Conservation (phyloP, 2,888 invertebrate species). For the Clunio marinus region DNA sequence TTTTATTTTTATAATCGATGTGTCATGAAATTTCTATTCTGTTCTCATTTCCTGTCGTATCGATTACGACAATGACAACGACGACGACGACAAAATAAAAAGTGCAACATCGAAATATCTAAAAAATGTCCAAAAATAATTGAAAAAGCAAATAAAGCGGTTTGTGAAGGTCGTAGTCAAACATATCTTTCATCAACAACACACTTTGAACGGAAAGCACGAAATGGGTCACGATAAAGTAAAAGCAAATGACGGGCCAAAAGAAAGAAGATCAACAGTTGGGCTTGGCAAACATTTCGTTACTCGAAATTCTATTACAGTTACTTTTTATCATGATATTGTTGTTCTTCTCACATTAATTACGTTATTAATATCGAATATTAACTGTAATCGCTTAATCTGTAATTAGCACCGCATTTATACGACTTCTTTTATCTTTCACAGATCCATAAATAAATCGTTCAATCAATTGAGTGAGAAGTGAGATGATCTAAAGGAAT, state of each 20-base stretch:
- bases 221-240: constrained; percentile 9
- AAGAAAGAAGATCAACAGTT: not conserved
- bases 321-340: not conserved
- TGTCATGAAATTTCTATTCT: constrained; percentile 20
- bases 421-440: not conserved
- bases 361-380: not conserved
- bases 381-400: not conserved
- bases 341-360: not conserved
- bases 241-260: no score
- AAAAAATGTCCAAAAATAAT: no score
- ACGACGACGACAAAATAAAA: not conserved
- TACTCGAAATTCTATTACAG: not conserved
- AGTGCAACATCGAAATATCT: not conserved
- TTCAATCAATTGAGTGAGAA: not conserved
- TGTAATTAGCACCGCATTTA: not conserved
- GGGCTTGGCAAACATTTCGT: not conserved
- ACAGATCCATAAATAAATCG: not conserved
- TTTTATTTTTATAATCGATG: not conserved
- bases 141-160: no score
- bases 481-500: not conserved
- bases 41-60: constrained; percentile 14
- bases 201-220: not conserved
- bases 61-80: not conserved
- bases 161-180: constrained; percentile 1
- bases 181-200: no score